Conservation (phyloP, 2,888 invertebrate species). For the Mycalesis mineus region DNA sequence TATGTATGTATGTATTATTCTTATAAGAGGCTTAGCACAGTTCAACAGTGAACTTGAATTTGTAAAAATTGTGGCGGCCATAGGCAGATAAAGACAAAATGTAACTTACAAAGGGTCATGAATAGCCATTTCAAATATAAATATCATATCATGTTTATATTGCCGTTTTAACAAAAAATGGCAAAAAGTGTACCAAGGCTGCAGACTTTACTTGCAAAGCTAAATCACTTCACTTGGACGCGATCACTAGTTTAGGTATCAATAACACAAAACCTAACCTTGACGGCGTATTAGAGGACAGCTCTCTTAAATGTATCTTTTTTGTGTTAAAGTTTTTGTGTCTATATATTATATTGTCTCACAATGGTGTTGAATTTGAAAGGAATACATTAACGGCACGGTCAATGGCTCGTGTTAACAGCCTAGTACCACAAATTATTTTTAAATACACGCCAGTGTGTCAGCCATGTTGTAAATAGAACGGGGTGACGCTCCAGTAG, state of each 20-base stretch:
- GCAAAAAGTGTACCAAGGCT: too few species aligned
- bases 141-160: too few species aligned
- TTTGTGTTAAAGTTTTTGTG: conserved; percentile 58
- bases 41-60: too few species aligned
- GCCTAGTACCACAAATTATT: neutral
- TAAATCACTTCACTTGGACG: conserved; percentile 33
- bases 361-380: conserved; percentile 60
- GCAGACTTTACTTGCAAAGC: too few species aligned
- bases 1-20: too few species aligned
- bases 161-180: too few species aligned
- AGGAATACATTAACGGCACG: conserved; percentile 63
- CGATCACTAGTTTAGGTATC: conserved; percentile 47
- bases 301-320: conserved; percentile 38
- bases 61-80: too few species aligned
- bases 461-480: neutral
- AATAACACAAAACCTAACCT: conserved; percentile 37
- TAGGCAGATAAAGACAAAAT: too few species aligned
- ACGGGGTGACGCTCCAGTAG: neutral
- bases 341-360: conserved; percentile 61
- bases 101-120: too few species aligned
- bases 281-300: conserved; percentile 52
- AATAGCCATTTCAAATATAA: too few species aligned
- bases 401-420: conserved; percentile 41
- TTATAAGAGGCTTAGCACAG: too few species aligned
- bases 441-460: neutral